Conservation (phyloP, 2,113 vertebrate genomes). For the Sturnus vulgaris region DNA sequence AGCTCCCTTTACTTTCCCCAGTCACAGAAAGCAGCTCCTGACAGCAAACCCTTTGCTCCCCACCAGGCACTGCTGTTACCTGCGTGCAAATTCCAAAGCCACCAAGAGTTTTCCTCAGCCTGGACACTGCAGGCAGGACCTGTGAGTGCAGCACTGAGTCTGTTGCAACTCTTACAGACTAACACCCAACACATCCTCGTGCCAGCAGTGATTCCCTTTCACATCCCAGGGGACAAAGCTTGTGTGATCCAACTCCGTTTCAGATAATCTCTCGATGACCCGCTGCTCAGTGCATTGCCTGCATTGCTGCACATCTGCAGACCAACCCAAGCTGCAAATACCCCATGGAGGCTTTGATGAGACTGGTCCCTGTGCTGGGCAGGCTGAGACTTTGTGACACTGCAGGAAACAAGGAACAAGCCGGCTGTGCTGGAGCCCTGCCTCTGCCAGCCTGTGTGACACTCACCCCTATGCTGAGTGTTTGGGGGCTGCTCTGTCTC, state of each 20-base stretch:
- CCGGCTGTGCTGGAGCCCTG: neutral
- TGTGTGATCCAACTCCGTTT: neutral
- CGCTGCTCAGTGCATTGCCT: neutral
- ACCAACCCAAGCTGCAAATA: neutral
- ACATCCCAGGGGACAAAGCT: neutral
- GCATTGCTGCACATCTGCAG: neutral
- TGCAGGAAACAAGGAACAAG: neutral
- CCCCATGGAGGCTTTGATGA: neutral
- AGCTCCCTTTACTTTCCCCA: neutral
- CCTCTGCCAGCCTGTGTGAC: neutral
- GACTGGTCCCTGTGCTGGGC: neutral
- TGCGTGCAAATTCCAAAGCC: neutral
- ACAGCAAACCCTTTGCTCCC: neutral
- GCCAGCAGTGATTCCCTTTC: neutral
- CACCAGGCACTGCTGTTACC: neutral
- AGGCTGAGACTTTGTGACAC: neutral
- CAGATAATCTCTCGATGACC: neutral
- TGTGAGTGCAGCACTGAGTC: neutral
- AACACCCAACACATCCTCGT: accelerated
- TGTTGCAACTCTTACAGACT: neutral
- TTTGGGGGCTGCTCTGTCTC: neutral
- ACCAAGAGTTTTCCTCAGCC: neutral
- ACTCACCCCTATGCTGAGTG: accelerated
- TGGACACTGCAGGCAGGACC: neutral
- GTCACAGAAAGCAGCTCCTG: neutral